These are phyloP conservation scores for Pseudococcus viburni DNA, from an alignment of 2,888 invertebrate genomes.

Conservation along the genomic window DNA sequence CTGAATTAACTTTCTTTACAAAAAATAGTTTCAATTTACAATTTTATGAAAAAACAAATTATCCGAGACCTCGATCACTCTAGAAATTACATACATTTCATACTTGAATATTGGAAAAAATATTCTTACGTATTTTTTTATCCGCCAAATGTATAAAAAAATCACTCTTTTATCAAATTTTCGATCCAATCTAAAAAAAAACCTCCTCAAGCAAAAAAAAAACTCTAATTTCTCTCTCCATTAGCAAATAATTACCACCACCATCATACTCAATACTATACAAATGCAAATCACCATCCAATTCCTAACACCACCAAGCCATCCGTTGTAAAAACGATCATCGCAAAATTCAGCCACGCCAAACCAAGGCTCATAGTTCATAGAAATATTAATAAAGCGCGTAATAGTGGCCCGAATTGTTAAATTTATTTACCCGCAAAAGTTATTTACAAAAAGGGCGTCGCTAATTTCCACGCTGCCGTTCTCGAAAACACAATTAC, in stretches of 20 bases:
- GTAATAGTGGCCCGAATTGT: slow-evolving; percentile 12
- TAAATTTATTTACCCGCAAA: slow-evolving; percentile 56
- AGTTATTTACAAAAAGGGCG: slow-evolving; percentile 63
- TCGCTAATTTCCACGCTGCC: slow-evolving; percentile 56
- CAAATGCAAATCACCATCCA: neutral
- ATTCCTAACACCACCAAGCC: neutral
- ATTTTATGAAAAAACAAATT: no score
- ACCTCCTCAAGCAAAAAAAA: neutral
- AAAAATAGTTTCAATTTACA: no score
- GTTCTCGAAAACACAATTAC: slow-evolving; percentile 62
- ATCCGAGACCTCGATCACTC: no score
- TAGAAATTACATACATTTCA: no score
- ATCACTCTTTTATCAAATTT: no score
- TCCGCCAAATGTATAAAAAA: no score
- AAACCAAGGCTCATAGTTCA: neutral
- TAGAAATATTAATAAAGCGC: slow-evolving; percentile 17
- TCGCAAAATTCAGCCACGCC: neutral
- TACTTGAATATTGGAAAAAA: no score
- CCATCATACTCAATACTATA: neutral
- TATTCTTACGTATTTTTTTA: no score
- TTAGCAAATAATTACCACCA: neutral
- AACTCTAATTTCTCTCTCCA: neutral
- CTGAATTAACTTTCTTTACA: no score
- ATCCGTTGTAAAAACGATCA: neutral
- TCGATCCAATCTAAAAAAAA: neutral